Evolutionary conservation across 2,113 vertebrate species (phyloP).

Genomic region (Cyanoramphus novaezelandiae): DNA sequence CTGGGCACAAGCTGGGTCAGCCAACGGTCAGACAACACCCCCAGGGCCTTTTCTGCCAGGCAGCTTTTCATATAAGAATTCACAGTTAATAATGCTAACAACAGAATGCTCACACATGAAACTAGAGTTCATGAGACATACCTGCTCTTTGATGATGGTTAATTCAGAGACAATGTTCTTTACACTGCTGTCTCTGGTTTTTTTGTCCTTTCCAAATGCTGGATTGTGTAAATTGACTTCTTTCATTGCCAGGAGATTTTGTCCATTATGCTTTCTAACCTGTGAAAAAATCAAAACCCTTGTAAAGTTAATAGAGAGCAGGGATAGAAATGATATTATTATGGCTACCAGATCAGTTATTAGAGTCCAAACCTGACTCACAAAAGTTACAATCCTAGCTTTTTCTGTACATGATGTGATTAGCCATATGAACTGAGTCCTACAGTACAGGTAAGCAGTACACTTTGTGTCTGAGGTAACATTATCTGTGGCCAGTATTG

Average conservation of each 20-base stretch:
- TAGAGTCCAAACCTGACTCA: background rate
- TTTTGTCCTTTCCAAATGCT: constrained; percentile 90
- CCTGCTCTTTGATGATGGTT: constrained; percentile 89
- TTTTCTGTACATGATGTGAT: background rate
- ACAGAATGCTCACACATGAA: background rate
- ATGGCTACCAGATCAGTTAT: background rate
- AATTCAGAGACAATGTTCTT: constrained; percentile 89
- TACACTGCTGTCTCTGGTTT: constrained; percentile 84
- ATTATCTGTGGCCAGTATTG: background rate
- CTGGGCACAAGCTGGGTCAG: background rate
- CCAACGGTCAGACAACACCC: background rate
- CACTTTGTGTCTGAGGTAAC: background rate
- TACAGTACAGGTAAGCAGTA: background rate
- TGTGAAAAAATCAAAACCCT: constrained; percentile 10
- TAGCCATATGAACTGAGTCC: background rate
- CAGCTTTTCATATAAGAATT: background rate
- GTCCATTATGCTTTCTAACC: constrained; percentile 85
- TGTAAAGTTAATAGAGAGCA: background rate
- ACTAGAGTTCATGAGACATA: background rate
- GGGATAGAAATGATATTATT: background rate
- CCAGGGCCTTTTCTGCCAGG: background rate
- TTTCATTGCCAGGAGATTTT: constrained; percentile 89
- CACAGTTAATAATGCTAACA: background rate
- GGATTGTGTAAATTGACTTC: constrained; percentile 90
- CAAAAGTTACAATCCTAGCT: background rate